Evolutionary conservation across 1,140 invertebrate genomes (phyloP).

Genomic region (Drosophila ananassae): DNA sequence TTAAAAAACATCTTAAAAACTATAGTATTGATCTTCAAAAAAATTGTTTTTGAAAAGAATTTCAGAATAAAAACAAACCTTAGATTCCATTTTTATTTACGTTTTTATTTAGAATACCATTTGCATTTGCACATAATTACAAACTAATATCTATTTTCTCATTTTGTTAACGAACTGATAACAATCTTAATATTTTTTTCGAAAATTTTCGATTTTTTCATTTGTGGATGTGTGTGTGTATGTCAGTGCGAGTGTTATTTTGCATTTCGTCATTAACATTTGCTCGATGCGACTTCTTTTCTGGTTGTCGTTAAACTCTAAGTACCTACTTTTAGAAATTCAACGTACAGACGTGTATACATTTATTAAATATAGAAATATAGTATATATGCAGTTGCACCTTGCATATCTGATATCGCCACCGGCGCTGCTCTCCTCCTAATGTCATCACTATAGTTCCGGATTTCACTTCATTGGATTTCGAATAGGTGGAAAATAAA

Average conservation of each 20-base stretch:
- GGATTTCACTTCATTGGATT: constrained; percentile 12
- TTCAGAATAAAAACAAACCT: too few relatives aligned
- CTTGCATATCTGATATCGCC: constrained; percentile 54
- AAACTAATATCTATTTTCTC: constrained; percentile 70
- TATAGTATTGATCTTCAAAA: too few relatives aligned
- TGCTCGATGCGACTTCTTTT: constrained; percentile 41
- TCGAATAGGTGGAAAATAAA: neutral
- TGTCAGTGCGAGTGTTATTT: constrained; percentile 36
- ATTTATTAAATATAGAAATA: constrained; percentile 63
- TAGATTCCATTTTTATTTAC: constrained; percentile 55
- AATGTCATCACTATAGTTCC: neutral
- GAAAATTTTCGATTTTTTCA: constrained; percentile 9
- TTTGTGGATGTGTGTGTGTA: constrained; percentile 36
- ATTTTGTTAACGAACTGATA: constrained; percentile 78
- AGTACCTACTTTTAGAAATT: constrained; percentile 73
- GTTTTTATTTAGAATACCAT: constrained; percentile 80
- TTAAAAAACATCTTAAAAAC: too few relatives aligned
- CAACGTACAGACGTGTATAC: constrained; percentile 66
- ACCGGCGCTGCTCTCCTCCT: constrained; percentile 16
- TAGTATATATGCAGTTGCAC: constrained; percentile 31
- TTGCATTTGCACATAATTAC: constrained; percentile 72
- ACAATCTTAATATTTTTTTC: constrained; percentile 63
- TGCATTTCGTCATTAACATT: constrained; percentile 55
- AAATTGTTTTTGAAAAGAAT: too few relatives aligned
- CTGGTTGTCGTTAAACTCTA: constrained; percentile 61